phyloP scores from a whole-genome alignment of 2,113 vertebrate species.

The Austrofundulus limnaeus region DNA sequence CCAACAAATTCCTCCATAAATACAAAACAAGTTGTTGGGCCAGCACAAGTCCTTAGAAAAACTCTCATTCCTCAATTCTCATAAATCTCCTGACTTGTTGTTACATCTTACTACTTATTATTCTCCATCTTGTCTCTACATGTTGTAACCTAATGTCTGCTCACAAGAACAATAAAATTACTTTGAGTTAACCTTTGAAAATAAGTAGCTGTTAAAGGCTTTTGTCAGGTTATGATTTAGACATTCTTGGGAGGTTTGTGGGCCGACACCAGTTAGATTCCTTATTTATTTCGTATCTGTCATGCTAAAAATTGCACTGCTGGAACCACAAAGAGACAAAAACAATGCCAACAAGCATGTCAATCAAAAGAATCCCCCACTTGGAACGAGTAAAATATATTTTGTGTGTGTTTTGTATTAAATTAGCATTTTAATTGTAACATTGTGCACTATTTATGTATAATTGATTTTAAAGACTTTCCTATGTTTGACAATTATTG shows the following conservation, averaged over 20 bases:
- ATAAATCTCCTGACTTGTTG: constrained; percentile 26
- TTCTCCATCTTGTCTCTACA: constrained; percentile 45
- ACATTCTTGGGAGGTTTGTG: constrained; percentile 43
- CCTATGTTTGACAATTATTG: too few relatives aligned
- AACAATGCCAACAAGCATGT: background rate
- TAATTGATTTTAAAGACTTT: too few relatives aligned
- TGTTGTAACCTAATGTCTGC: constrained; percentile 37
- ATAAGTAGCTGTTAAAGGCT: constrained; percentile 40
- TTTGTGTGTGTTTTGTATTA: too few relatives aligned
- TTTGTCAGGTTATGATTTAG: constrained; percentile 45
- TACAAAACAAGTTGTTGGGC: constrained; percentile 1
- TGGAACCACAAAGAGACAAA: background rate
- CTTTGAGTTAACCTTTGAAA: constrained; percentile 34
- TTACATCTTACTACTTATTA: constrained; percentile 47
- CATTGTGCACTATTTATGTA: too few relatives aligned
- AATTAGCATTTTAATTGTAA: too few relatives aligned
- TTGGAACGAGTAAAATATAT: background rate
- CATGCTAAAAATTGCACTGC: background rate
- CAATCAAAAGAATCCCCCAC: background rate
- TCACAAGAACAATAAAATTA: constrained; percentile 56
- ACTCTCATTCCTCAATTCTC: constrained; percentile 17
- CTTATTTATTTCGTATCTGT: background rate
- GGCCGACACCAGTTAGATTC: background rate
- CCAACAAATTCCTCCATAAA: constrained; percentile 4
- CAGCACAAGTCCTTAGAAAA: constrained; percentile 13